phyloP scores from a whole-genome alignment of 37 sponge, comb jelly and placozoan genomes.

The Beroe forskalii region DNA sequence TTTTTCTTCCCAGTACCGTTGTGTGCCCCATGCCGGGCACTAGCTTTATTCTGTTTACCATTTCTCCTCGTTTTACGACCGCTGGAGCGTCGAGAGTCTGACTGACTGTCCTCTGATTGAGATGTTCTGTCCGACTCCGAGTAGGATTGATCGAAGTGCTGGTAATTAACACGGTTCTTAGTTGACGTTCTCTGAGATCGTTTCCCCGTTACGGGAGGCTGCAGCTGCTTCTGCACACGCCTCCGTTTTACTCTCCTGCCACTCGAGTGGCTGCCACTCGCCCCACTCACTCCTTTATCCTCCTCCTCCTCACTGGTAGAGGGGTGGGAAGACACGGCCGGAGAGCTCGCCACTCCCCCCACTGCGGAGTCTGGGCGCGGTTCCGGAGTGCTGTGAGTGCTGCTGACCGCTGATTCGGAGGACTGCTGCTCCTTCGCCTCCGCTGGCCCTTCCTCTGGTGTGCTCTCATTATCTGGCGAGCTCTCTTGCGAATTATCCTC shows the following conservation, averaged over 20 bases:
- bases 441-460: background rate
- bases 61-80: background rate
- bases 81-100: background rate
- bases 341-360: background rate
- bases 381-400: background rate
- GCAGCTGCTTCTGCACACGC: background rate
- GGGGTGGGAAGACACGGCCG: background rate
- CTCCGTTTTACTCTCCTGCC: background rate
- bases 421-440: background rate
- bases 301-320: background rate
- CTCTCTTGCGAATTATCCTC: too few species aligned
- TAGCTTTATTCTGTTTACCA: background rate
- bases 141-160: background rate
- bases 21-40: background rate
- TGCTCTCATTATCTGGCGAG: too few species aligned
- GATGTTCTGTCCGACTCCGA: background rate
- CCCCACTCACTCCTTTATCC: background rate
- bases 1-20: background rate
- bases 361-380: too few species aligned
- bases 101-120: background rate
- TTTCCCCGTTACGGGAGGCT: background rate
- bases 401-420: background rate
- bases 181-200: background rate
- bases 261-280: background rate
- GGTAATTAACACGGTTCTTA: conserved; percentile 3